Percentiles rank a stretch among this genome's conserved stretches.
phyloP scores from a whole-genome alignment of 2,888 invertebrate species.

The Ormyrus rosae region DNA sequence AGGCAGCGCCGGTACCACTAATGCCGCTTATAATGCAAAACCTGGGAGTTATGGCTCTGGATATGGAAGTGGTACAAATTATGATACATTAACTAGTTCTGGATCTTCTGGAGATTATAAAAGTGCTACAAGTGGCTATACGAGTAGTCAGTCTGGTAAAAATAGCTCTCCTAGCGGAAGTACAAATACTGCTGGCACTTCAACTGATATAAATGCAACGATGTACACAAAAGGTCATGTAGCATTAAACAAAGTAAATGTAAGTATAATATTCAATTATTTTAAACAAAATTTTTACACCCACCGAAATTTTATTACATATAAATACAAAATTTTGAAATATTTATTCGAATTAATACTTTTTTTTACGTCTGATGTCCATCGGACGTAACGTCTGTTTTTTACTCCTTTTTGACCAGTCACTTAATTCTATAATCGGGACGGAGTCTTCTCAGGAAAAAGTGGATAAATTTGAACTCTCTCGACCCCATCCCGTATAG shows the following conservation, averaged over 20 bases:
- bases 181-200: conserved; percentile 73
- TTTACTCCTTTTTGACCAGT: no score
- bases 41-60: conserved; percentile 81
- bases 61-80: conserved; percentile 79
- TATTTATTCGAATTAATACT: no score
- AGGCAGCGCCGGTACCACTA: conserved; percentile 84
- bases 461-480: no score
- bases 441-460: no score
- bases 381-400: no score
- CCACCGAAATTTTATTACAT: no score
- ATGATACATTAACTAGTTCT: conserved; percentile 71
- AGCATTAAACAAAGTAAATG: conserved; percentile 87
- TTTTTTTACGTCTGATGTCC: no score
- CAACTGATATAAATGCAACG: conserved; percentile 86
- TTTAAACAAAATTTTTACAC: no score
- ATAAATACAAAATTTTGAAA: no score
- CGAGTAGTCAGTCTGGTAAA: conserved; percentile 74
- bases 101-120: conserved; percentile 73
- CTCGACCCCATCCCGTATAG: no score
- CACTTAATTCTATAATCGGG: no score
- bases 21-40: conserved; percentile 84
- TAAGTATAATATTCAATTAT: conserved; percentile 29
- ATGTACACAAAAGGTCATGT: conserved; percentile 94
- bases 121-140: conserved; percentile 70
- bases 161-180: conserved; percentile 72